Conservation (phyloP, 2,113 vertebrate genomes). For the Theristicus caerulescens region DNA sequence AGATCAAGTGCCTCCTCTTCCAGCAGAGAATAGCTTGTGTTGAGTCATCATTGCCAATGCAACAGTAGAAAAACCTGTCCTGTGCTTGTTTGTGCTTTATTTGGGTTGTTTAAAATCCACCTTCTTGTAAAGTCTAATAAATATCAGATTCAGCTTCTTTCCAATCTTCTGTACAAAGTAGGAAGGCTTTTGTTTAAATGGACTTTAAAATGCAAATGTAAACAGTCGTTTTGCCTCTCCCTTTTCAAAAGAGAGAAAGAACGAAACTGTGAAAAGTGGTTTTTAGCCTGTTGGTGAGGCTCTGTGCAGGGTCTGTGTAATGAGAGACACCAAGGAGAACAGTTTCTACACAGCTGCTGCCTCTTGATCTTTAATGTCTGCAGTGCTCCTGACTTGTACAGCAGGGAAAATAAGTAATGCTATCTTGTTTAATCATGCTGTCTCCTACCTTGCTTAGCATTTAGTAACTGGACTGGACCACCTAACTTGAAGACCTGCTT, state of each 20-base stretch:
- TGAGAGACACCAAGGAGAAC: slow-evolving; percentile 46
- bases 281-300: slow-evolving; percentile 7
- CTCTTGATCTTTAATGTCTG: slow-evolving; percentile 63
- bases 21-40: not conserved
- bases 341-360: slow-evolving; percentile 34
- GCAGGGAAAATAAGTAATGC: slow-evolving; percentile 69
- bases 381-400: slow-evolving; percentile 45
- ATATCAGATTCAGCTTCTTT: not conserved
- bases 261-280: not conserved
- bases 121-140: not conserved
- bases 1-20: not conserved
- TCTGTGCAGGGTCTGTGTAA: slow-evolving; percentile 49
- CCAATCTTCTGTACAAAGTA: not conserved
- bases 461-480: slow-evolving; percentile 65
- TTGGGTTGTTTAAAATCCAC: not conserved
- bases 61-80: not conserved
- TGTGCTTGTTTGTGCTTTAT: not conserved
- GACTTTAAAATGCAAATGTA: slow-evolving; percentile 1
- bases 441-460: slow-evolving; percentile 68
- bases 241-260: slow-evolving; percentile 2
- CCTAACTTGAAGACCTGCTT: slow-evolving; percentile 68
- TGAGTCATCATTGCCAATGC: not conserved
- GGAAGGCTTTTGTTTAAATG: not conserved
- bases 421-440: slow-evolving; percentile 67
- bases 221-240: not conserved